Conservation (phyloP, 2,888 invertebrate species). For the Cylindroiulus punctatus region DNA sequence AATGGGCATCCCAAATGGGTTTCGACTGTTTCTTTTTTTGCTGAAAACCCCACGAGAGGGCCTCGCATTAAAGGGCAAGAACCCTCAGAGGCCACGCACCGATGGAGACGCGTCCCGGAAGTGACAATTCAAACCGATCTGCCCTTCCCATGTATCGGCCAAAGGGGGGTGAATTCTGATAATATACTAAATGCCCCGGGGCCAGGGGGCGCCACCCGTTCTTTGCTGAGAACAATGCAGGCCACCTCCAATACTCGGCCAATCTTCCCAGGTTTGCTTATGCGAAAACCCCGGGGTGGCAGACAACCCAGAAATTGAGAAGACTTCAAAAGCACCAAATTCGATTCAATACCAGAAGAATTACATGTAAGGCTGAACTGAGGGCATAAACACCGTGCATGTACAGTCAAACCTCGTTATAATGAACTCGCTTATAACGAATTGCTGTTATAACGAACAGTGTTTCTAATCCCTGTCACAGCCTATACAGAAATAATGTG, state of each 20-base stretch:
- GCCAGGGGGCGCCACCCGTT: background rate
- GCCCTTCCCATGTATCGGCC: background rate
- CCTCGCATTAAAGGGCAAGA: background rate
- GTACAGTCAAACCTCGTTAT: too few relatives aligned
- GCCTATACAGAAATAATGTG: too few relatives aligned
- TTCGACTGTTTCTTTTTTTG: background rate
- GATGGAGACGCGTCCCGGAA: background rate
- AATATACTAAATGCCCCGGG: background rate
- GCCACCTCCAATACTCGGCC: background rate
- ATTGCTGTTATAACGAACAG: too few relatives aligned
- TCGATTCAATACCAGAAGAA: too few relatives aligned
- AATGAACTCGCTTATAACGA: too few relatives aligned
- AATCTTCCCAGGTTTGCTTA: background rate
- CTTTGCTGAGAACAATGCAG: background rate
- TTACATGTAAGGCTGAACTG: too few relatives aligned
- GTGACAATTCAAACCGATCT: constrained; percentile 13
- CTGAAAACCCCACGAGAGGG: background rate
- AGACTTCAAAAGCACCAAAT: too few relatives aligned
- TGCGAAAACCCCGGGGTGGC: background rate
- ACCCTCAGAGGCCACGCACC: constrained; percentile 19
- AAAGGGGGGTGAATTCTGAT: background rate
- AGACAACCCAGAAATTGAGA: too few relatives aligned
- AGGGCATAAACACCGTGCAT: too few relatives aligned
- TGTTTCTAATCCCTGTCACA: too few relatives aligned
- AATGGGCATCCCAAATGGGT: background rate